phyloP scores from a whole-genome alignment of 1,140 invertebrate species.

The Periplaneta americana region DNA sequence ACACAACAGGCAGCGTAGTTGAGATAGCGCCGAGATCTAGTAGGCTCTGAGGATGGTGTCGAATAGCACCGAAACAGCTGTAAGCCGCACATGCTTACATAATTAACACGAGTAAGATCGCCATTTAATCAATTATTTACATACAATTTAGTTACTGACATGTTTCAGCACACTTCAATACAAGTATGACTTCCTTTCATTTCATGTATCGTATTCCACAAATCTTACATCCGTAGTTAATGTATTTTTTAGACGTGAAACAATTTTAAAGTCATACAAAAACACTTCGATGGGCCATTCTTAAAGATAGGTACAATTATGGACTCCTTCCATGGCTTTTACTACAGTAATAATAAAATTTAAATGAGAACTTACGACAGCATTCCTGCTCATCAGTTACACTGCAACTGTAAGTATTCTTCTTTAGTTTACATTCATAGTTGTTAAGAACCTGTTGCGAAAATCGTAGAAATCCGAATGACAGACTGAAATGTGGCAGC shows the following conservation, averaged over 20 bases:
- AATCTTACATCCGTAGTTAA: background rate
- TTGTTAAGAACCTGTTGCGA: background rate
- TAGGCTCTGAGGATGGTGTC: too few species aligned
- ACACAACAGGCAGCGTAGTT: too few species aligned
- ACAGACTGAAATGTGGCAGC: background rate
- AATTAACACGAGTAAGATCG: too few species aligned
- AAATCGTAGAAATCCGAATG: background rate
- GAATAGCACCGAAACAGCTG: too few species aligned
- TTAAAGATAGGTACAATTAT: background rate
- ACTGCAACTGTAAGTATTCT: background rate
- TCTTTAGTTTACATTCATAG: slow-evolving; percentile 1
- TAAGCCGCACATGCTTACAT: too few species aligned
- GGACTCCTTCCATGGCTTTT: background rate
- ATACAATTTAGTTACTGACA: too few species aligned
- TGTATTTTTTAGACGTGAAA: background rate
- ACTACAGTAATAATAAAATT: background rate
- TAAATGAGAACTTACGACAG: background rate
- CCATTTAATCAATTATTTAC: too few species aligned
- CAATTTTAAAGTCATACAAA: background rate
- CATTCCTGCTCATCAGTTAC: background rate
- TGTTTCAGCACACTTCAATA: too few species aligned
- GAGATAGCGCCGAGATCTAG: too few species aligned
- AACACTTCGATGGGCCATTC: background rate
- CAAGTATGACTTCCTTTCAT: background rate
- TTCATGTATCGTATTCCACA: background rate